phyloP scores from a whole-genome alignment of 2,888 invertebrate genomes.

The Coleophora flavipennella region DNA sequence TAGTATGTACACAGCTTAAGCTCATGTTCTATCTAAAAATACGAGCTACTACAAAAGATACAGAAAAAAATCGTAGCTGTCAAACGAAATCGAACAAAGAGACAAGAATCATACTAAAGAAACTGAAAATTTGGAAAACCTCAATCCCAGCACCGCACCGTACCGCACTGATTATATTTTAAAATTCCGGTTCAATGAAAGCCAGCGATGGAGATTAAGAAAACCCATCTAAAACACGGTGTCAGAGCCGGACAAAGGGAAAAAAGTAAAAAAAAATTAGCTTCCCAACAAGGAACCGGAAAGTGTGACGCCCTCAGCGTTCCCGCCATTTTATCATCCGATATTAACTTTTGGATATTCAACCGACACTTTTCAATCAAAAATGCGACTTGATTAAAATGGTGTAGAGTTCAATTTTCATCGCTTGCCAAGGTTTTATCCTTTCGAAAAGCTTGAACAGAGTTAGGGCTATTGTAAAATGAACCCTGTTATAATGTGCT shows the following conservation, averaged over 20 bases:
- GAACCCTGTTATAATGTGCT: slow-evolving; percentile 26
- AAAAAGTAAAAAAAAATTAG: slow-evolving; percentile 41
- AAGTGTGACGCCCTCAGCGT: slow-evolving; percentile 49
- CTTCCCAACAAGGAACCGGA: slow-evolving; percentile 41
- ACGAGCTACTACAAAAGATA: too few species aligned
- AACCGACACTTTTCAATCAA: slow-evolving; percentile 17
- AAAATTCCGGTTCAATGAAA: slow-evolving; percentile 28
- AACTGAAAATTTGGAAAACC: too few species aligned
- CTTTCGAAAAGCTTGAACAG: slow-evolving; percentile 13
- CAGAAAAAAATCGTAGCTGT: too few species aligned
- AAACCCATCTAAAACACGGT: slow-evolving; percentile 24
- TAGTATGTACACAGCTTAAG: too few species aligned
- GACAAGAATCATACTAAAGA: too few species aligned
- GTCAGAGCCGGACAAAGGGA: slow-evolving; percentile 36
- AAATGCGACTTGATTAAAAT: slow-evolving; percentile 22
- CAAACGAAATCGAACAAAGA: too few species aligned
- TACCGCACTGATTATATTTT: slow-evolving; percentile 10
- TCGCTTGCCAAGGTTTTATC: slow-evolving; percentile 24
- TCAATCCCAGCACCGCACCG: background rate
- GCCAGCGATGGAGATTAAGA: slow-evolving; percentile 28
- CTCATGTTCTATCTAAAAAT: too few species aligned
- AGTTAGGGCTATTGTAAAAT: slow-evolving; percentile 20
- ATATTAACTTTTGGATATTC: slow-evolving; percentile 37
- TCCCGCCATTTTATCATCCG: slow-evolving; percentile 51
- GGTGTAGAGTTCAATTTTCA: slow-evolving; percentile 41